Percentiles rank a stretch among this genome's conserved stretches.
Evolutionary conservation across 2,113 vertebrate genomes (phyloP).

Genomic region (Aramus guarauna): DNA sequence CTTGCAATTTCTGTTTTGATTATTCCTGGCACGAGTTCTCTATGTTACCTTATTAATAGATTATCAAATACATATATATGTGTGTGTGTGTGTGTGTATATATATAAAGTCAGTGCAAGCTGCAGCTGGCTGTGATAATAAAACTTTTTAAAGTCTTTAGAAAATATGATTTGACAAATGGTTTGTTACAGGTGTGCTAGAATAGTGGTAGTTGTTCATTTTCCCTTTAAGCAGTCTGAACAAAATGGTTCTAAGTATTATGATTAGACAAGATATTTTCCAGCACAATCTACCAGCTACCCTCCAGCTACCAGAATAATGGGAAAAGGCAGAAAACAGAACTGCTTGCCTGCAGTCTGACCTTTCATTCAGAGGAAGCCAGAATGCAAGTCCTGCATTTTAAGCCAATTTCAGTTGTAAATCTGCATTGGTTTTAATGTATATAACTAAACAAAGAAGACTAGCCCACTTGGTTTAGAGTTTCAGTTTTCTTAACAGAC

Average conservation of each 20-base stretch:
- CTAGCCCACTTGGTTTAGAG: neutral
- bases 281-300: neutral
- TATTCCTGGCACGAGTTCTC: neutral
- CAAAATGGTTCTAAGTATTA: neutral
- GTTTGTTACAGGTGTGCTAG: neutral
- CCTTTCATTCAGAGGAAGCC: neutral
- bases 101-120: neutral
- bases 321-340: neutral
- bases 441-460: neutral
- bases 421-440: neutral
- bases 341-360: neutral
- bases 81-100: neutral
- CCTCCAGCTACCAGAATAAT: neutral
- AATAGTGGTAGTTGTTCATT: neutral
- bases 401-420: neutral
- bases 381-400: neutral
- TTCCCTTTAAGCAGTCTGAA: neutral
- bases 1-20: neutral
- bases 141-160: neutral
- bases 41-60: neutral
- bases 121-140: neutral
- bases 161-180: neutral
- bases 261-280: neutral
- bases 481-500: neutral
- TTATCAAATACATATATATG: neutral